Evolutionary conservation across 2,888 invertebrate genomes (phyloP).

Genomic region (Limnephilus lunatus): DNA sequence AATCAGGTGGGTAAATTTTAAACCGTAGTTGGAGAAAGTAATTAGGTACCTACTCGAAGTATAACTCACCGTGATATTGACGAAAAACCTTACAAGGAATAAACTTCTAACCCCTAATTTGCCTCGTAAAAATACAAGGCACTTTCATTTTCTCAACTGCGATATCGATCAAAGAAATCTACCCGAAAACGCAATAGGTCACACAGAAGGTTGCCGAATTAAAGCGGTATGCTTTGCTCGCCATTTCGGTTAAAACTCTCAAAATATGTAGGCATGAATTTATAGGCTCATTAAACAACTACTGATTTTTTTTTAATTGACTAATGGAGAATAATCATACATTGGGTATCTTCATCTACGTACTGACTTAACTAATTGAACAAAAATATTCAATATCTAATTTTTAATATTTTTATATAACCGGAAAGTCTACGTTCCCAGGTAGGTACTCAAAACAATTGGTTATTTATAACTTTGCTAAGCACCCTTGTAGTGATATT

Average conservation of each 20-base stretch:
- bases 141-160: conserved; percentile 58
- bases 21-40: not conserved
- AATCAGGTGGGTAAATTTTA: not conserved
- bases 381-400: too few species aligned
- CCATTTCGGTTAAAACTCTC: conserved; percentile 5
- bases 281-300: not conserved
- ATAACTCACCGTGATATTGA: conserved; percentile 3
- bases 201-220: conserved; percentile 26
- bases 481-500: too few species aligned
- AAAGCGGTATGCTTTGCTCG: conserved; percentile 20
- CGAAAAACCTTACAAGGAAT: conserved; percentile 22
- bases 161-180: conserved; percentile 65
- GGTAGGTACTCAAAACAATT: too few species aligned
- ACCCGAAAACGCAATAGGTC: conserved; percentile 54
- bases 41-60: not conserved
- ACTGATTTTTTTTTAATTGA: too few species aligned
- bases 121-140: conserved; percentile 38
- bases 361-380: too few species aligned
- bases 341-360: too few species aligned
- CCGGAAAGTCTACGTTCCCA: too few species aligned
- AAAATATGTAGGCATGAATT: not conserved
- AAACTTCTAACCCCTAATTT: conserved; percentile 31
- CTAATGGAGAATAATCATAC: too few species aligned
- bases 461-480: too few species aligned
- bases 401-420: too few species aligned